Evolutionary conservation across 2,888 invertebrate species (phyloP).

Genomic region (Chaitophorus viminalis): DNA sequence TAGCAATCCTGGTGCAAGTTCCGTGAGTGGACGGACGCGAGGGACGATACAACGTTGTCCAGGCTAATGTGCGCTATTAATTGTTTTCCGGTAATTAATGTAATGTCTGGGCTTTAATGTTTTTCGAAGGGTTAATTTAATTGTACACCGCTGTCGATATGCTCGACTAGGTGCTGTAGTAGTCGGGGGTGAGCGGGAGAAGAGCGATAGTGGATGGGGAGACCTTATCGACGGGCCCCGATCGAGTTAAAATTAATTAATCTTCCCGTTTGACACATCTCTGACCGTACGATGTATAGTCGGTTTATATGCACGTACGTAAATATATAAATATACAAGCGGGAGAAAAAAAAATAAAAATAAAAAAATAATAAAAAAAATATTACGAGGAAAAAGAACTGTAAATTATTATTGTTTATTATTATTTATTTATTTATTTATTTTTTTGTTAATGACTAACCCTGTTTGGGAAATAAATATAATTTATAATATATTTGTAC

Average conservation of each 20-base stretch:
- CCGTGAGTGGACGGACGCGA: neutral
- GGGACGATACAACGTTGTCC: slow-evolving; percentile 27
- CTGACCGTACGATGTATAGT: slow-evolving; percentile 12
- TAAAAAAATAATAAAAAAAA: slow-evolving; percentile 1
- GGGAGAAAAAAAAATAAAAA: too few species aligned
- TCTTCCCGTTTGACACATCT: slow-evolving; percentile 49
- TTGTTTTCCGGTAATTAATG: slow-evolving; percentile 62
- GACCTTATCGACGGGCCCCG: slow-evolving; percentile 59
- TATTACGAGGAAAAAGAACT: neutral
- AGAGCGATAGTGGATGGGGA: neutral
- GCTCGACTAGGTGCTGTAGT: slow-evolving; percentile 21
- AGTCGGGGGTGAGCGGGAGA: neutral
- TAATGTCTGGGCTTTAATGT: slow-evolving; percentile 58
- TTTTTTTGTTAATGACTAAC: slow-evolving; percentile 5
- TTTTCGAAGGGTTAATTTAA: slow-evolving; percentile 62
- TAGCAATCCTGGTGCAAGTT: neutral
- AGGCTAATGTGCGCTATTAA: slow-evolving; percentile 60
- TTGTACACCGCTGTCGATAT: slow-evolving; percentile 48
- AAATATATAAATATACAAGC: neutral
- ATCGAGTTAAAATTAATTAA: slow-evolving; percentile 58
- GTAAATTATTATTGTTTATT: slow-evolving; percentile 29
- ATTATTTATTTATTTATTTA: neutral
- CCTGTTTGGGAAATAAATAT: slow-evolving; percentile 30
- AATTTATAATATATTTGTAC: slow-evolving; percentile 10
- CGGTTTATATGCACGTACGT: neutral